Conservation (phyloP, 2,888 invertebrate genomes). For the Selenia dentaria region DNA sequence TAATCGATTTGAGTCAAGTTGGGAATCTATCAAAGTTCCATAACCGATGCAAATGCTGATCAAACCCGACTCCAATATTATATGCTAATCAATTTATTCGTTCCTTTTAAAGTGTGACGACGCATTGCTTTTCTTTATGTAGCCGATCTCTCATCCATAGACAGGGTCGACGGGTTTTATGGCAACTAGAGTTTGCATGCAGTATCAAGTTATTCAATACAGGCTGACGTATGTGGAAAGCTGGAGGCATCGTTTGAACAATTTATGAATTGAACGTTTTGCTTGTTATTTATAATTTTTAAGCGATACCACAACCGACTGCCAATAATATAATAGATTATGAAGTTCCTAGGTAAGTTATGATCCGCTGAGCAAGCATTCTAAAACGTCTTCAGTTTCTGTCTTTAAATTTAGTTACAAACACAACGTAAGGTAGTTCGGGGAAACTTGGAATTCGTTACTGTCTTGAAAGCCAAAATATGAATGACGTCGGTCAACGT, state of each 20-base stretch:
- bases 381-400: too few relatives aligned
- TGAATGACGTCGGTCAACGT: conserved; percentile 37
- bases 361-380: too few relatives aligned
- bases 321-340: too few relatives aligned
- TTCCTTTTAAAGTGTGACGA: conserved; percentile 47
- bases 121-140: conserved; percentile 46
- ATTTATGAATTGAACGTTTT: too few relatives aligned
- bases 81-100: conserved; percentile 41
- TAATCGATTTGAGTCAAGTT: conserved; percentile 30
- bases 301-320: too few relatives aligned
- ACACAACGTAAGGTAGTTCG: too few relatives aligned
- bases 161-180: conserved; percentile 49
- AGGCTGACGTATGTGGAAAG: conserved; percentile 14
- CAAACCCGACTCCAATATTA: conserved; percentile 31
- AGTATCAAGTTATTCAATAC: conserved; percentile 38
- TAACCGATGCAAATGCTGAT: conserved; percentile 31
- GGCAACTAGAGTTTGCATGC: conserved; percentile 61
- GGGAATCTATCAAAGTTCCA: conserved; percentile 30
- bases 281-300: too few relatives aligned
- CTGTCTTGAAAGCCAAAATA: conserved; percentile 29
- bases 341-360: too few relatives aligned
- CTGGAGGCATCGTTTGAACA: background rate
- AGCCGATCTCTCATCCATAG: conserved; percentile 46
- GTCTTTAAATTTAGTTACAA: too few relatives aligned
- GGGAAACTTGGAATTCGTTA: too few relatives aligned